These are phyloP conservation scores for Albula glossodonta DNA, from an alignment of 2,113 vertebrate species.

Conservation along the genomic window DNA sequence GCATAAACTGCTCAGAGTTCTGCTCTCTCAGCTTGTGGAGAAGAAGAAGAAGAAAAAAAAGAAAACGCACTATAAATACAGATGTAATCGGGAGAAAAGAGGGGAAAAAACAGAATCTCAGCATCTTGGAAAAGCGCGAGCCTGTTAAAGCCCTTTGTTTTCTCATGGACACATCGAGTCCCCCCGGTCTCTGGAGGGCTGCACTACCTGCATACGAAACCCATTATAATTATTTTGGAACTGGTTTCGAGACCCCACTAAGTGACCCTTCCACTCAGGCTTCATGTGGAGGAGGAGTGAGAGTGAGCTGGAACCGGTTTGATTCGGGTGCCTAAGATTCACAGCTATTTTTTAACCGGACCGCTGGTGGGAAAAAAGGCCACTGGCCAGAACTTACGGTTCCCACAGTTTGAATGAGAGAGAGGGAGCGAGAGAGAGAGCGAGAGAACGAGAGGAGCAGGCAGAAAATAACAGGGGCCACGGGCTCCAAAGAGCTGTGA, in stretches of 20 bases:
- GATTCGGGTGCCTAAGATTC: conserved; percentile 54
- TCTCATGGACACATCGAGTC: conserved; percentile 59
- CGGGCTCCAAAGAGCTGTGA: conserved; percentile 66
- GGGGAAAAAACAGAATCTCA: conserved; percentile 21
- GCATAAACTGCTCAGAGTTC: neutral
- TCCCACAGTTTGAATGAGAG: conserved; percentile 69
- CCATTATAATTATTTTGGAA: conserved; percentile 60
- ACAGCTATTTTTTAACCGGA: conserved; percentile 72
- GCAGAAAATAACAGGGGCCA: conserved; percentile 47
- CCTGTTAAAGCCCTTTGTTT: conserved; percentile 57
- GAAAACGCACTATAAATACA: neutral
- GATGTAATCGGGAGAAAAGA: conserved; percentile 5
- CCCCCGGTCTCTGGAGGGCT: conserved; percentile 43
- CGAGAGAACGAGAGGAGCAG: neutral
- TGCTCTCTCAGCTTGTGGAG: conserved; percentile 30
- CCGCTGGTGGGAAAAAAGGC: conserved; percentile 71
- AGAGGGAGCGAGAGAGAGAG: neutral
- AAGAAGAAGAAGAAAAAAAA: conserved; percentile 20
- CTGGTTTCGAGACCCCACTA: conserved; percentile 42
- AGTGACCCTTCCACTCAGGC: conserved; percentile 44
- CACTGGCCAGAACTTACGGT: conserved; percentile 66
- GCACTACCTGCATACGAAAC: conserved; percentile 70
- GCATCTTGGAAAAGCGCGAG: conserved; percentile 50
- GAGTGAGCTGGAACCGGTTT: conserved; percentile 58
- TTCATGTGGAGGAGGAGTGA: conserved; percentile 56